Base-by-base conservation (phyloP, 2,113 vertebrate genomes). In the Catagonus wagneri region DNA sequence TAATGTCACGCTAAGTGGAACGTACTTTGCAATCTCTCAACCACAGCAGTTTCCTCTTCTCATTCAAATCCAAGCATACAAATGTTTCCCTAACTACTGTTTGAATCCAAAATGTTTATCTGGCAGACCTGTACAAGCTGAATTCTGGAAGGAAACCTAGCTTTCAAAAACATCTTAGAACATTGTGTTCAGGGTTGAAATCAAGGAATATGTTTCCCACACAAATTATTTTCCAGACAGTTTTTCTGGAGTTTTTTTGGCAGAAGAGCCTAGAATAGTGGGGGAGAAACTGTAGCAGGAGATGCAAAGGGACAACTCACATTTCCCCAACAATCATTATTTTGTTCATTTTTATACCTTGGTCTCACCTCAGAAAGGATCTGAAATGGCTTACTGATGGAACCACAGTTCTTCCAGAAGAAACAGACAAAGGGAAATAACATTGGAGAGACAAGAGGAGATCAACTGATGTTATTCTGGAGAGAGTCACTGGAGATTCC, bases 61-160 rank as follows among this genome's bases (percentile, higher is more conserved):
- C 85, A 6, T 58, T 83, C 20, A 25, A 56, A 39, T 23, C 52
- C 7, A 34, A 78, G 68, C 76, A 3, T 7, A 44, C 39, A 50
- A 19, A 72, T 11, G 1, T 83, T 96, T 95, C 95, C 96, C 79
- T 80, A 58, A 80, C 68, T 32, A 68, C 65, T 36, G 9, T 79
- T 50, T 56, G 44, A 85, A 50, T 93, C 74, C 71, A 74, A 10
- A 96, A 34, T 95, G 89, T 94, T 96, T 94, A 83, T 97, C 61
- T 95, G 85, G 88, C 90, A 92, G 83, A 76, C 90, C 88, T 44
- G 23, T 54, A 68, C 90, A 27, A 58, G 60, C 20, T 58, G 75
- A 83, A 87, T 87, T 96, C 93, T 95, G 93, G 94, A 97, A 96
- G 97, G 95, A 97, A 97, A 93, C 56, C 83, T 36, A 29, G 17